Percentiles rank a stretch among this genome's conserved stretches.
phyloP scores from a whole-genome alignment of 2,797 vertebrate genomes.

The Rhynchonycteris naso region DNA sequence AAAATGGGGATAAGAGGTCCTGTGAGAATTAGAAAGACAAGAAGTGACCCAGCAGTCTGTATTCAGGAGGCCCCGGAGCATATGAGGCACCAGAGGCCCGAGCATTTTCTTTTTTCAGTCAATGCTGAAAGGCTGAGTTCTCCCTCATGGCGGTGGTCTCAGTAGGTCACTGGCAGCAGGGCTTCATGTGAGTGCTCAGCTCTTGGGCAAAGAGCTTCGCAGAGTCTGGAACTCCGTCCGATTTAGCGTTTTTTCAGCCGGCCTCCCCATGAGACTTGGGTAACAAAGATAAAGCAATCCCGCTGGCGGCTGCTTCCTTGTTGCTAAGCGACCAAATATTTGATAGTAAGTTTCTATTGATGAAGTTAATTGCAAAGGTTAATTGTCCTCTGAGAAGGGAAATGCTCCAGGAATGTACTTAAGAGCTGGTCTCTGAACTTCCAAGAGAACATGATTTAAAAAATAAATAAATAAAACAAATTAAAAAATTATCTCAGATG shows the following conservation, averaged over 20 bases:
- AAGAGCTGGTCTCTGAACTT: slow-evolving; percentile 71
- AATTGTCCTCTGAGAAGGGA: slow-evolving; percentile 75
- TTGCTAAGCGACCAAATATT: slow-evolving; percentile 75
- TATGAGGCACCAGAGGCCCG: fast-evolving
- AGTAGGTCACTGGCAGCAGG: neutral
- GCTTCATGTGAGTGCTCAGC: neutral
- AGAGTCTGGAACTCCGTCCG: neutral
- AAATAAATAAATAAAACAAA: neutral
- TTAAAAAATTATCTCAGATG: slow-evolving; percentile 38
- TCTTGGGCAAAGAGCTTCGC: neutral
- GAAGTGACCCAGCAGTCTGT: neutral
- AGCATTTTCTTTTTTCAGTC: neutral
- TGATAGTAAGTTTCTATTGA: slow-evolving; percentile 75
- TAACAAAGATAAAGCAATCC: slow-evolving; percentile 14
- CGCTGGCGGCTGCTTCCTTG: neutral
- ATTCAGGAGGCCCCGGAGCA: neutral
- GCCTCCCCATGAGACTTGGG: neutral
- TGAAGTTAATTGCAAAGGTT: slow-evolving; percentile 81
- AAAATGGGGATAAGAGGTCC: neutral
- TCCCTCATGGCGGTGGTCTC: neutral
- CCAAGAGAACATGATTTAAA: slow-evolving; percentile 40
- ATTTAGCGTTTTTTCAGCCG: neutral
- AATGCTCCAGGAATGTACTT: slow-evolving; percentile 62
- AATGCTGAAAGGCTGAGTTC: neutral
- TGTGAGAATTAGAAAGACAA: neutral